phyloP scores from a whole-genome alignment of 2,113 vertebrate species.

The Poicephalus meyeri region DNA sequence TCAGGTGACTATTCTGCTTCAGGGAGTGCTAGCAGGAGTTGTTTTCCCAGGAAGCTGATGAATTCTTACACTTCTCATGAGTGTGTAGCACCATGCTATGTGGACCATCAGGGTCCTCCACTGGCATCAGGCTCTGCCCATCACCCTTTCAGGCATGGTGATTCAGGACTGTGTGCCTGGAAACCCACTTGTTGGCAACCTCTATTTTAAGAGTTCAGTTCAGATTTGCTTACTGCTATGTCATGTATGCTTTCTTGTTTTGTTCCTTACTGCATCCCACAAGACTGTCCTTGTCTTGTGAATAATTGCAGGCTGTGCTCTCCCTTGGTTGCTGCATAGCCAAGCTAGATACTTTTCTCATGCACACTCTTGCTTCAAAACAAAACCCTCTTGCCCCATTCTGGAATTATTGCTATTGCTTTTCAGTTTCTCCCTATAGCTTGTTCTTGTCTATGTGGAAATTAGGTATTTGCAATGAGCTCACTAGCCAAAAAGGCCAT shows the following conservation, averaged over 20 bases:
- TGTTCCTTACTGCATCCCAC: not conserved
- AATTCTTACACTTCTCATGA: not conserved
- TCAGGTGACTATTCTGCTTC: not conserved
- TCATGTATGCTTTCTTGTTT: not conserved
- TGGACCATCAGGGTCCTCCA: not conserved
- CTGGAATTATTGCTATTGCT: not conserved
- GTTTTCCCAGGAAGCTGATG: not conserved
- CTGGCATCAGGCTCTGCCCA: not conserved
- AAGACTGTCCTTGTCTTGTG: not conserved
- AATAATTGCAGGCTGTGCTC: not conserved
- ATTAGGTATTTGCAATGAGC: not conserved
- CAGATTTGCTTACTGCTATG: not conserved
- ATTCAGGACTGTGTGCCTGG: not conserved
- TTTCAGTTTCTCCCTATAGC: not conserved
- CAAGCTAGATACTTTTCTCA: not conserved
- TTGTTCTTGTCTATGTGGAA: not conserved
- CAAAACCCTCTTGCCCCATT: not conserved
- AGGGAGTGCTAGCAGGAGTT: not conserved
- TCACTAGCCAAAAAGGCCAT: not conserved
- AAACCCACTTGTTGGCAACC: accelerated
- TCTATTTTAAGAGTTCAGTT: not conserved
- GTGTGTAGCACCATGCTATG: not conserved
- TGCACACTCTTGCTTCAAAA: not conserved
- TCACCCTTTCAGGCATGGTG: accelerated
- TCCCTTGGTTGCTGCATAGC: not conserved